phyloP scores from a whole-genome alignment of 2,113 vertebrate genomes.

The Triplophysa siluroides region DNA sequence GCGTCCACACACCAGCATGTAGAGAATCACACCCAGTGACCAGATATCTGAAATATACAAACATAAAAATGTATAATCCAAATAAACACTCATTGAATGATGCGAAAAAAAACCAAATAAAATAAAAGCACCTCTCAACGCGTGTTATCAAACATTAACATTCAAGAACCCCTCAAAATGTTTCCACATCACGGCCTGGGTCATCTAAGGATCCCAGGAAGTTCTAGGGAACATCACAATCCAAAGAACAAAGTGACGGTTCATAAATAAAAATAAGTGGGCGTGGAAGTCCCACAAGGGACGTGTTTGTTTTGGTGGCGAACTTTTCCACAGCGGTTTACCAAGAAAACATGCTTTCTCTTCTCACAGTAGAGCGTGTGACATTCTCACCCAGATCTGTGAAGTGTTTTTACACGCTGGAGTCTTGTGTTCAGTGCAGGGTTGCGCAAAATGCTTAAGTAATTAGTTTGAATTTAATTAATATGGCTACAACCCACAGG shows the following conservation, averaged over 20 bases:
- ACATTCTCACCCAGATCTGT: background rate
- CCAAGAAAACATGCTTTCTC: slow-evolving; percentile 17
- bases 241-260: slow-evolving; percentile 42
- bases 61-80: slow-evolving; percentile 26
- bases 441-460: background rate
- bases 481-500: too few relatives aligned
- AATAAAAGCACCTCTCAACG: background rate
- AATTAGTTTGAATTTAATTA: too few relatives aligned
- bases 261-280: slow-evolving; percentile 36
- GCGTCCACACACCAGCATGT: slow-evolving; percentile 86
- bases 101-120: slow-evolving; percentile 1
- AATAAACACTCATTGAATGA: too few relatives aligned
- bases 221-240: slow-evolving; percentile 48
- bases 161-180: background rate
- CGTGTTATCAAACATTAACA: slow-evolving; percentile 37
- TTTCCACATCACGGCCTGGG: slow-evolving; percentile 24
- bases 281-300: background rate
- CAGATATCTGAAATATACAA: slow-evolving; percentile 79
- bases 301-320: background rate
- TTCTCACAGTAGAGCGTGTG: slow-evolving; percentile 6
- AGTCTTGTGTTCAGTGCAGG: background rate
- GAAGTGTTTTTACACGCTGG: background rate
- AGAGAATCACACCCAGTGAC: slow-evolving; percentile 89
- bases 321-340: slow-evolving; percentile 1
- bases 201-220: slow-evolving; percentile 16